Conservation (phyloP, 2,113 vertebrate genomes). For the Dolichallabes microphthalmus region DNA sequence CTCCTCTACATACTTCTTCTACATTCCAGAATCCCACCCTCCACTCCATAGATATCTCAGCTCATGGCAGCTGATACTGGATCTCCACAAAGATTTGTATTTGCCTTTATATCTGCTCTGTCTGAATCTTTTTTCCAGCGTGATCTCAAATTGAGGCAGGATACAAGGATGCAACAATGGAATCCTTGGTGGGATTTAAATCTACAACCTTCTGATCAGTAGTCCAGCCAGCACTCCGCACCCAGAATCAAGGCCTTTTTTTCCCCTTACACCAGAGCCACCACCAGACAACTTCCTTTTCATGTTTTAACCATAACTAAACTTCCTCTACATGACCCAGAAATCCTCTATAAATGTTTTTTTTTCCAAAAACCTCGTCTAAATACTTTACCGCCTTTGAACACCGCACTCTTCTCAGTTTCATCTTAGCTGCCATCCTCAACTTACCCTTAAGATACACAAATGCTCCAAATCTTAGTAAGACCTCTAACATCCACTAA, state of each 20-base stretch:
- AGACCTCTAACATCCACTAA: neutral
- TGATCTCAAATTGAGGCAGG: too few relatives aligned
- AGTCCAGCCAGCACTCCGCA: neutral
- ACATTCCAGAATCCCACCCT: neutral
- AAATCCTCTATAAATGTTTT: neutral
- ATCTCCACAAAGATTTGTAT: neutral
- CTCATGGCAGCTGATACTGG: neutral
- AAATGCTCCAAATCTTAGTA: neutral
- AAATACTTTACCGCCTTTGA: neutral
- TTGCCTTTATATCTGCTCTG: neutral
- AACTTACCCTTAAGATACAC: neutral
- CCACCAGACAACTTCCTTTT: neutral
- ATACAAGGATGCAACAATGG: neutral
- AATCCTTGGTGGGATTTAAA: neutral
- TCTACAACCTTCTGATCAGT: neutral
- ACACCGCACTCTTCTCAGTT: neutral
- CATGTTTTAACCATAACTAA: neutral
- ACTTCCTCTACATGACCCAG: neutral
- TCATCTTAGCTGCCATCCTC: neutral
- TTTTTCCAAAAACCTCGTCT: neutral
- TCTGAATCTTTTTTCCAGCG: neutral
- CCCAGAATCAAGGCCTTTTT: neutral
- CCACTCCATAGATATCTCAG: neutral
- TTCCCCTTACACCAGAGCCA: neutral
- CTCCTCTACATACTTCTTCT: neutral